Conservation (phyloP, 92 coral and sea anemone species). For the Scolanthus callimorphus region DNA sequence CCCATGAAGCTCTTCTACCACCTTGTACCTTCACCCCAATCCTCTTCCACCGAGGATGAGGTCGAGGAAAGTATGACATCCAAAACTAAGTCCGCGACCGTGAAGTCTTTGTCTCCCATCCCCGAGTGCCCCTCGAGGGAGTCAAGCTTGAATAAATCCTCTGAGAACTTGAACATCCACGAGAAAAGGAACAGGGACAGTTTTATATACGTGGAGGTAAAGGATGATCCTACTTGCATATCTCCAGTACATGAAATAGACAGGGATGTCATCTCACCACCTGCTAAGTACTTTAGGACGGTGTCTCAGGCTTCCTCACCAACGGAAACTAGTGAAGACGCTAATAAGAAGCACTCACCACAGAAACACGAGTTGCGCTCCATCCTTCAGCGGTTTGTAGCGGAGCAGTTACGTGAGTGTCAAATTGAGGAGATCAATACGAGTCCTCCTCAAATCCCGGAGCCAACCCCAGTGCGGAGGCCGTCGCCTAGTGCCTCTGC, state of each 20-base stretch:
- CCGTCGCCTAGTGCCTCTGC: background rate
- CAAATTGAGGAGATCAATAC: constrained; percentile 36
- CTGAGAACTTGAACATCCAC: constrained; percentile 23
- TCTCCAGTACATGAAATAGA: constrained; percentile 33
- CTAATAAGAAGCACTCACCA: constrained; percentile 12
- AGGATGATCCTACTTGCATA: constrained; percentile 22
- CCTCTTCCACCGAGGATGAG: constrained; percentile 87
- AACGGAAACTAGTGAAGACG: constrained; percentile 16
- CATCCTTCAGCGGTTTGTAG: constrained; percentile 78
- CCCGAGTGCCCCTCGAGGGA: constrained; percentile 86
- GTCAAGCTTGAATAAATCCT: constrained; percentile 44
- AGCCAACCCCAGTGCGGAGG: background rate
- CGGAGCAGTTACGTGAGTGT: constrained; percentile 85
- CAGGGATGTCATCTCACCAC: constrained; percentile 33
- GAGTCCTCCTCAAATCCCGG: background rate
- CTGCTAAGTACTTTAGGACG: constrained; percentile 37
- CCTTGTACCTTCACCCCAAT: constrained; percentile 93
- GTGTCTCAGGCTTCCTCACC: constrained; percentile 22
- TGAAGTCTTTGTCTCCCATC: constrained; percentile 71
- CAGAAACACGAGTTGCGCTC: constrained; percentile 71
- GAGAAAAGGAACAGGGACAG: constrained; percentile 50
- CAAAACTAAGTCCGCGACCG: constrained; percentile 34
- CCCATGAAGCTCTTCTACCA: constrained; percentile 92
- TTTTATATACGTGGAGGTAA: constrained; percentile 44
- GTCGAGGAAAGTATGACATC: constrained; percentile 58